These are phyloP conservation scores for Chionomys nivalis DNA, from an alignment of 2,113 vertebrate species.

Conservation along the genomic window DNA sequence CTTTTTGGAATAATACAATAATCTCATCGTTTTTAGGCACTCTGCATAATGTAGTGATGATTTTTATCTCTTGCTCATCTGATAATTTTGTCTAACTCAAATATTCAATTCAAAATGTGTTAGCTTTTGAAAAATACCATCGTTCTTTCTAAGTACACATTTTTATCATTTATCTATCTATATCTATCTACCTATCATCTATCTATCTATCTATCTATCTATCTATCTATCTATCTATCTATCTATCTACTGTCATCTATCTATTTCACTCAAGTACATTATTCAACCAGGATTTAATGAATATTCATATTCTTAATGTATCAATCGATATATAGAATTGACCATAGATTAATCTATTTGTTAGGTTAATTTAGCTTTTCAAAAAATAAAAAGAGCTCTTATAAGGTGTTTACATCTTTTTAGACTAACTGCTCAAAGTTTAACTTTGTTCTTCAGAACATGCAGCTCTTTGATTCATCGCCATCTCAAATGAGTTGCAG, in stretches of 20 bases:
- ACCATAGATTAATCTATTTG: background rate
- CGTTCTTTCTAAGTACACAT: background rate
- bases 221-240: background rate
- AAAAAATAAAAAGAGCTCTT: slow-evolving; percentile 39
- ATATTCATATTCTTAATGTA: background rate
- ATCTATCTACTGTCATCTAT: background rate
- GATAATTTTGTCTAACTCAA: slow-evolving; percentile 46
- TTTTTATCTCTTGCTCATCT: slow-evolving; percentile 60
- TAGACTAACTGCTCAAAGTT: background rate
- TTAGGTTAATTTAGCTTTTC: slow-evolving; percentile 32
- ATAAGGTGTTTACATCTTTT: background rate
- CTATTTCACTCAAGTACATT: background rate
- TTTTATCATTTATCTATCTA: background rate
- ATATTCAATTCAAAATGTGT: slow-evolving; percentile 20
- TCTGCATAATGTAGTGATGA: background rate
- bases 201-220: background rate
- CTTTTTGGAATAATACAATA: slow-evolving; percentile 39
- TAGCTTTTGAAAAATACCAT: slow-evolving; percentile 38
- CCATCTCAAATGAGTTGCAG: background rate
- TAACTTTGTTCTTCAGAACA: background rate
- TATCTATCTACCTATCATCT: background rate
- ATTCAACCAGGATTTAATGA: slow-evolving; percentile 4
- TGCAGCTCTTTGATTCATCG: background rate
- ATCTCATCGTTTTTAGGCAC: slow-evolving; percentile 47
- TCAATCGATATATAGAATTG: background rate